Evolutionary conservation across 2,797 vertebrate species (phyloP), one percentile per base, ranked within the genome.

Genomic region (Phylloscopus collybita): DNA sequence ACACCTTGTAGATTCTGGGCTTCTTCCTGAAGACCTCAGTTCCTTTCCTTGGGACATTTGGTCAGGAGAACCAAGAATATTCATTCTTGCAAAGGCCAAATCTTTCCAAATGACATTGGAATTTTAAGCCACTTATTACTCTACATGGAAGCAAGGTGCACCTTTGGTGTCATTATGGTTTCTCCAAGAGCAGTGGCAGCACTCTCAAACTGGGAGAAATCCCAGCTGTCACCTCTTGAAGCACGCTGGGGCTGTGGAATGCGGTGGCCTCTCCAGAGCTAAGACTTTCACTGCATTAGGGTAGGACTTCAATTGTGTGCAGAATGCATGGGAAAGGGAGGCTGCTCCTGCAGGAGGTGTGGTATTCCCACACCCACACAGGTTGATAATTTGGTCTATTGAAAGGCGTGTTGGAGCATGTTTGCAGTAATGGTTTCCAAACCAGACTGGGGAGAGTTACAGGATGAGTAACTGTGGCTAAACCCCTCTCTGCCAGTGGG

Each of bases 221-320:
- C n/a, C 40, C 47, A 54, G 26, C 26, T 47, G 11, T 30, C 26
- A 8, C 7, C 16, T 60, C 23, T 16, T 9, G 38, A 30, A 53
- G 40, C 7, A 20, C 1, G 0, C 2, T 9, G 32, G 19, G 12
- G 40, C 3, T 57, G 18, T 18, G 72, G 51, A 62, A 7, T 7
- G 20, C 20, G 9, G 19, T 7, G 21, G 16, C 16, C 10, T 26
- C 57, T 73, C 20, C 25, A 25, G 40, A 74, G 26, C 10, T 5
- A 11, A 60, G 34, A 9, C 3, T 26, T 44, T 56, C 2, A 1
- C 4, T 32, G 36, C 7, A 2, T 36, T 14, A 19, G 23, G 16
- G 16, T 11, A 49, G 50, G 49, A n/a, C 23, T 11, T 11, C 13
- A 20, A 6, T 16, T 49, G 20, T 13, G 14, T 18, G 11, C 34